Evolutionary conservation across 1,140 invertebrate genomes (phyloP).

Genomic region (Anastrepha obliqua): DNA sequence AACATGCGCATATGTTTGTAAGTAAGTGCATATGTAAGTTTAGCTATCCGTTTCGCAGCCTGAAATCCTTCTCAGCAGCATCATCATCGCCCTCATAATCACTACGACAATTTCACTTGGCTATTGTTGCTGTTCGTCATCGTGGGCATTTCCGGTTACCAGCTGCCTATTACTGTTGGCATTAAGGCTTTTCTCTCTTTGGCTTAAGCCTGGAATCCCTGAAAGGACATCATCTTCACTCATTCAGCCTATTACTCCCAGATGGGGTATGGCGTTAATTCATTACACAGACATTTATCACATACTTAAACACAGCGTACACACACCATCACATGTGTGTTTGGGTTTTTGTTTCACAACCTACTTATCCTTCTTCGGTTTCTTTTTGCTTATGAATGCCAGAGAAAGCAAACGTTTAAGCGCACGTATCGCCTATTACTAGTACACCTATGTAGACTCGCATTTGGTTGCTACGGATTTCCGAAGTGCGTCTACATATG

Average conservation of each 20-base stretch:
- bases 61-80: neutral
- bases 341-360: neutral
- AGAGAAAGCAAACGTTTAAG: conserved; percentile 4
- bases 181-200: neutral
- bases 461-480: conserved; percentile 14
- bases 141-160: conserved; percentile 27
- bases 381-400: neutral
- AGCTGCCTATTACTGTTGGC: neutral
- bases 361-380: neutral
- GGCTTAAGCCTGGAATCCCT: neutral
- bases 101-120: neutral
- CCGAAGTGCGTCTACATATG: neutral
- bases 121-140: conserved; percentile 10
- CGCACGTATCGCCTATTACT: conserved; percentile 22
- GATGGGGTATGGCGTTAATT: conserved; percentile 28
- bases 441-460: neutral
- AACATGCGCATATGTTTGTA: neutral
- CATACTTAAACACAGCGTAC: conserved; percentile 25
- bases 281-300: conserved; percentile 51
- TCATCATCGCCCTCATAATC: conserved; percentile 6
- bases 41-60: neutral
- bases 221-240: conserved; percentile 17
- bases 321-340: neutral
- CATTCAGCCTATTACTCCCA: conserved; percentile 36
- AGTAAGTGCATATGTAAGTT: neutral